Conservation (phyloP, 37 sponge, comb jelly and placozoan species). For the Diacarnus erythraeanus region DNA sequence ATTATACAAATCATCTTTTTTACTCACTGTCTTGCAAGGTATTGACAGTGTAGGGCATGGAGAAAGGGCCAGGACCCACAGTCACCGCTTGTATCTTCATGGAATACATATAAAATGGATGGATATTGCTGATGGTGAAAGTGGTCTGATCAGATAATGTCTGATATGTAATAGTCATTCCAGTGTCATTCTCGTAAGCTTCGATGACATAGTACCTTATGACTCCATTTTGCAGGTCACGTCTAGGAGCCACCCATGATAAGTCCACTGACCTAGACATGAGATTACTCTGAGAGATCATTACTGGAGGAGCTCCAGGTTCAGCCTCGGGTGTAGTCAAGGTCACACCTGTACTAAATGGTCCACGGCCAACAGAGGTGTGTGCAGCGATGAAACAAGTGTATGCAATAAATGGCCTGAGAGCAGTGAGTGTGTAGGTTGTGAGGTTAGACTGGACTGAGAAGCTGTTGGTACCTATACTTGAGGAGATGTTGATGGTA, state of each 20-base stretch:
- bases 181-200: conserved; percentile 5
- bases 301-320: background rate
- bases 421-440: background rate
- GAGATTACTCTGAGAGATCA: background rate
- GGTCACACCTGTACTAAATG: conserved; percentile 9
- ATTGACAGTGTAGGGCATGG: background rate
- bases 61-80: conserved; percentile 1
- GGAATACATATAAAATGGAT: background rate
- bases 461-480: background rate
- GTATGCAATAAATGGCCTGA: conserved; percentile 2
- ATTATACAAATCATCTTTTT: background rate
- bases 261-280: background rate
- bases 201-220: conserved; percentile 2
- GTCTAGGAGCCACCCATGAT: background rate
- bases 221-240: conserved; percentile 13
- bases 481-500: conserved; percentile 6
- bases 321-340: conserved; percentile 11
- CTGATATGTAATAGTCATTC: background rate
- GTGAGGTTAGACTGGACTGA: background rate
- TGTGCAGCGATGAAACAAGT: conserved; percentile 13
- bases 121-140: background rate
- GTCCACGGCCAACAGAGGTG: conserved; percentile 36
- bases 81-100: conserved; percentile 1
- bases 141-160: background rate
- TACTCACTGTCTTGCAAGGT: conserved; percentile 7